Evolutionary conservation across 2,797 vertebrate species (phyloP), one percentile per base, ranked within the genome.

Genomic region (Phoxinus dragarum): DNA sequence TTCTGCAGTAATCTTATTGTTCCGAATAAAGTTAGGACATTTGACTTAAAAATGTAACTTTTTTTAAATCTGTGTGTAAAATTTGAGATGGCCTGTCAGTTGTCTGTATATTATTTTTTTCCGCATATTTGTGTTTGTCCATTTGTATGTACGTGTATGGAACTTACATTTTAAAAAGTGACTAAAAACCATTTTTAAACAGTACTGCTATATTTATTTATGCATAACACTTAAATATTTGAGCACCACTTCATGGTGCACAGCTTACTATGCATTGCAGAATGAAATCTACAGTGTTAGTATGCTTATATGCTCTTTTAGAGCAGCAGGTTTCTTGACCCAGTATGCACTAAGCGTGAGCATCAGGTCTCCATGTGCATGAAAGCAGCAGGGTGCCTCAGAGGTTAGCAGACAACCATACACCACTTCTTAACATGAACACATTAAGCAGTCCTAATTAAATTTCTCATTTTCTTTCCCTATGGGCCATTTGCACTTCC

Each of bases 291-390:
- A 44, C 27, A 27, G 10, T 42, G 8, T 36, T 38, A 72, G n/a
- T 17, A 8, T 23, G 40, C 10, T 27, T 49, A 64, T 19, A 9
- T n/a, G 34, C n/a, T 40, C 64, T 72, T 56, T 82, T 42, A 54
- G 44, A 21, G 31, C 31, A 73, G 3, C 12, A 76, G 74, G 56
- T 79, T 82, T 88, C 86, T 86, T 86, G 67, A 59, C 90, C 84
- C 44, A 19, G 36, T 34, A 69, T 81, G 82, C 88, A 79, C 67
- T 21, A 38, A 79, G 67, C 4, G 68, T 88, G 90, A 90, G 88
- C 90, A 93, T 88, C 88, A 93, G 90, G 89, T 74, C 79, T 64
- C 83, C 92, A 92, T 91, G 90, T 92, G 92, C 69, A 82, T 11
- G 80, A 81, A 84, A 86, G 74, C 83, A 88, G 86, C 59, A 77